Evolutionary conservation across 2,888 invertebrate species (phyloP), one percentile per base, ranked within the genome.

Genomic region (Capitulum mitella): DNA sequence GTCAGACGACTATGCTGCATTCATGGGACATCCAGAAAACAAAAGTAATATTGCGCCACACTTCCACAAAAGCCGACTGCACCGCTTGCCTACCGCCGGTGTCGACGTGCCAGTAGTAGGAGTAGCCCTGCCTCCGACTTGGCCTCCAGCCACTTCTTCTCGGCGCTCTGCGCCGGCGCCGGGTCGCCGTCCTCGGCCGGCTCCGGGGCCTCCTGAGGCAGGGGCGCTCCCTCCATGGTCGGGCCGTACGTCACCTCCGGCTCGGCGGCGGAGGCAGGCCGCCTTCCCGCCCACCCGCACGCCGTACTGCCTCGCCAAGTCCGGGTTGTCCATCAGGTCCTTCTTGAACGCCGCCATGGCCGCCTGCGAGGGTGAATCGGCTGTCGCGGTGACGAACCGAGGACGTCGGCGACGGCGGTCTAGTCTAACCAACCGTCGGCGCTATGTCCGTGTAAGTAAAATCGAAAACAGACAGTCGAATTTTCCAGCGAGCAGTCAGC

Each of bases 271-370:
- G 78, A n/a, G 78, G 14, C 46, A 78, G 51, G 79, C 79, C 70
- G 78, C 77, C n/a, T 74, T 29, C 29, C n/a, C 34, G 19, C 16
- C 19, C 6, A 64, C 16, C 32, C 14, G 32, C 29, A 64, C 64
- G 32, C 64, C 64, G 64, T 64, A 64, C 64, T 64, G 64, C 6
- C 80, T 79, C 26, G 81, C 81, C 77, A 81, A 64, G 75, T 81
- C 81, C 26, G 81, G 81, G 34, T 81, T 81, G 19, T 76, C 32
- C 40, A 78, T 79, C n/a, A 81, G 78, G 76, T 81, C 81, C 54
- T 48, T 78, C 77, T 81, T 81, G 78, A 81, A 80, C 10, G 81
- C 81, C 51, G 79, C 79, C 78, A 81, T 51, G 12, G 81, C 81
- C 54, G 81, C 81, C 81, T 76, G 70, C 37, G 37, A 26, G 37